Conservation (phyloP, 2,113 vertebrate genomes). For the Indicator indicator region DNA sequence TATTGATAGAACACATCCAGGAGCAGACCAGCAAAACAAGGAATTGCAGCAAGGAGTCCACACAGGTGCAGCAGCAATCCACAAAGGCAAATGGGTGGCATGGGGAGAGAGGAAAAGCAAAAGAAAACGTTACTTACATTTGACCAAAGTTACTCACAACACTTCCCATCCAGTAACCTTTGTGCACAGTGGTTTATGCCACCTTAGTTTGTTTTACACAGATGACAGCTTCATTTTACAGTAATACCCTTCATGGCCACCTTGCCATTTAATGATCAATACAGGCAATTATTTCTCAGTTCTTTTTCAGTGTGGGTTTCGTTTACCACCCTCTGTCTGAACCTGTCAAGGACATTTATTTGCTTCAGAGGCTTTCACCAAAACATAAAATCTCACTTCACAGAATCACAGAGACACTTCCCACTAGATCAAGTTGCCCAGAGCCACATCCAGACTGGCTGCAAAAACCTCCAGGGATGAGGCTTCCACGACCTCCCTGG, state of each 20-base stretch:
- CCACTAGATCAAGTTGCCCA: too few species aligned
- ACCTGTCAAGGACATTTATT: background rate
- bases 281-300: background rate
- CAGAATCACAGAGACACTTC: too few species aligned
- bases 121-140: conserved; percentile 79
- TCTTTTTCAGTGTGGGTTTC: background rate
- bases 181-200: background rate
- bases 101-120: background rate
- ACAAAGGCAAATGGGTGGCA: background rate
- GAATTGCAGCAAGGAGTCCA: conserved; percentile 13
- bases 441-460: too few species aligned
- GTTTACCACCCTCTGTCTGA: background rate
- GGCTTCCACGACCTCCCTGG: too few species aligned
- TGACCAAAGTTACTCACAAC: conserved; percentile 43
- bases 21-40: background rate
- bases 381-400: background rate
- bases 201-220: background rate
- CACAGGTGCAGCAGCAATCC: conserved; percentile 40
- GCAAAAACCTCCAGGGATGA: too few species aligned
- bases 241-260: background rate
- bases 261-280: background rate
- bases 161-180: background rate
- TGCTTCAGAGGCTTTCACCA: background rate
- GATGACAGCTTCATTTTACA: background rate
- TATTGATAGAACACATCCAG: conserved; percentile 18